phyloP scores from a whole-genome alignment of 1,140 invertebrate species.

The Drosophila paulistorum region DNA sequence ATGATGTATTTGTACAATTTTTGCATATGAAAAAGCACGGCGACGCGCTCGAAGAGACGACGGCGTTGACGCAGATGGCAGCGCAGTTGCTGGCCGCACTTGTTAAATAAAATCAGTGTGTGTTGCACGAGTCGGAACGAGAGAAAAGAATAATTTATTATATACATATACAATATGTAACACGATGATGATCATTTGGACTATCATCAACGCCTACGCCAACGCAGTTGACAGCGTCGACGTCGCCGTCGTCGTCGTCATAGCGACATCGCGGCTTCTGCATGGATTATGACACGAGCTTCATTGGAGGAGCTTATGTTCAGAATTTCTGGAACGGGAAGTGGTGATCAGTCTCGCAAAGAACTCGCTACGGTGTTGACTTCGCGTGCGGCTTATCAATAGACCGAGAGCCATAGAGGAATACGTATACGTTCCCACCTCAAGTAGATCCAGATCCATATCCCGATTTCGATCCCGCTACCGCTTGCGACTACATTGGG shows the following conservation, averaged over 20 bases:
- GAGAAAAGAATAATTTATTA: conserved; percentile 39
- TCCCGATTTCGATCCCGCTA: conserved; percentile 8
- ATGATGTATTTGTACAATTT: conserved; percentile 45
- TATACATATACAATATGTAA: conserved; percentile 21
- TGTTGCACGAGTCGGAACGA: conserved; percentile 25
- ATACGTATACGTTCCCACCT: conserved; percentile 18
- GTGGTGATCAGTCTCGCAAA: conserved; percentile 66
- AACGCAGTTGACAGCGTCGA: conserved; percentile 29
- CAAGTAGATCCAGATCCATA: conserved; percentile 16
- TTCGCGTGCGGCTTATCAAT: conserved; percentile 45
- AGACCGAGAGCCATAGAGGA: conserved; percentile 37
- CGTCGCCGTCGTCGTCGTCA: conserved; percentile 25
- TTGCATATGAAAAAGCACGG: conserved; percentile 45
- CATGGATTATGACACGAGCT: conserved; percentile 54
- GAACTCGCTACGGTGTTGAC: conserved; percentile 55
- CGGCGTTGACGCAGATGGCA: conserved; percentile 7
- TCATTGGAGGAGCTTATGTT: conserved; percentile 41
- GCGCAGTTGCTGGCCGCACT: conserved; percentile 21
- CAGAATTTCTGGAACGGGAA: conserved; percentile 61
- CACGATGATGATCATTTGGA: conserved; percentile 26
- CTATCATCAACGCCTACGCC: conserved; percentile 27
- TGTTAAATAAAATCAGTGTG: conserved; percentile 34
- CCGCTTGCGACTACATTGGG: conserved; percentile 38
- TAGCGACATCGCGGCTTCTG: conserved; percentile 28
- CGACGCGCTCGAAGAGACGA: background rate